Evolutionary conservation across 2,888 invertebrate species (phyloP).

Genomic region (Osmoderma eremita): DNA sequence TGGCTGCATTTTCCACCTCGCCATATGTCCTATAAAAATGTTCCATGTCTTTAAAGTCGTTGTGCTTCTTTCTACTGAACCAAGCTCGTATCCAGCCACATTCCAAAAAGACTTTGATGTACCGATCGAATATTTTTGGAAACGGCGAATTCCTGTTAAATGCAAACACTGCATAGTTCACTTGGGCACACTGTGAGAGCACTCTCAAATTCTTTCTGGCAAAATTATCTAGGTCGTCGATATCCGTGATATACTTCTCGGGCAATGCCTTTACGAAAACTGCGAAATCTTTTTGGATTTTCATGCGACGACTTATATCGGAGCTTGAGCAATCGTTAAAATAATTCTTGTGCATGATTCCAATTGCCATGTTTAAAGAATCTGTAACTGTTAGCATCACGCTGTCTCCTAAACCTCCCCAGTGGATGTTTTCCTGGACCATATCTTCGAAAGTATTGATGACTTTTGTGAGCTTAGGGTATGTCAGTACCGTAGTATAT

Average conservation of each 20-base stretch:
- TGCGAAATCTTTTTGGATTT: conserved; percentile 39
- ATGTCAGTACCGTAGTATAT: conserved; percentile 36
- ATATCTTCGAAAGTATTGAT: conserved; percentile 40
- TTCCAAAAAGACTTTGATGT: conserved; percentile 26
- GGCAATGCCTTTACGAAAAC: conserved; percentile 43
- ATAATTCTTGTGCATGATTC: conserved; percentile 31
- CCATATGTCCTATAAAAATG: conserved; percentile 41
- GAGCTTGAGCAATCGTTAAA: conserved; percentile 20
- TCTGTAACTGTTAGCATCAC: conserved; percentile 11
- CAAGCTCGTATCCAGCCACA: conserved; percentile 35
- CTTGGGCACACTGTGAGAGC: conserved; percentile 45
- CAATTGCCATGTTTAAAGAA: conserved; percentile 13
- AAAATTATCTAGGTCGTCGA: conserved; percentile 45
- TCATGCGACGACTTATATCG: conserved; percentile 24
- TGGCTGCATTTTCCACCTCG: conserved; percentile 13
- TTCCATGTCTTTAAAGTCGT: conserved; percentile 36
- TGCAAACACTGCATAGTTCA: conserved; percentile 44
- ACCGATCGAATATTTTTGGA: conserved; percentile 33
- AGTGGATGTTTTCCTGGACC: conserved; percentile 32
- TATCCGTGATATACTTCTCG: conserved; percentile 43
- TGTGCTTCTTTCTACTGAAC: conserved; percentile 25
- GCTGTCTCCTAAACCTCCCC: conserved; percentile 36
- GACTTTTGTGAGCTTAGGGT: conserved; percentile 33
- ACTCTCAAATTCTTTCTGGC: conserved; percentile 43
- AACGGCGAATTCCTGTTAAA: conserved; percentile 50